Conservation (phyloP, 2,797 vertebrate genomes). For the Babyrousa celebensis region DNA sequence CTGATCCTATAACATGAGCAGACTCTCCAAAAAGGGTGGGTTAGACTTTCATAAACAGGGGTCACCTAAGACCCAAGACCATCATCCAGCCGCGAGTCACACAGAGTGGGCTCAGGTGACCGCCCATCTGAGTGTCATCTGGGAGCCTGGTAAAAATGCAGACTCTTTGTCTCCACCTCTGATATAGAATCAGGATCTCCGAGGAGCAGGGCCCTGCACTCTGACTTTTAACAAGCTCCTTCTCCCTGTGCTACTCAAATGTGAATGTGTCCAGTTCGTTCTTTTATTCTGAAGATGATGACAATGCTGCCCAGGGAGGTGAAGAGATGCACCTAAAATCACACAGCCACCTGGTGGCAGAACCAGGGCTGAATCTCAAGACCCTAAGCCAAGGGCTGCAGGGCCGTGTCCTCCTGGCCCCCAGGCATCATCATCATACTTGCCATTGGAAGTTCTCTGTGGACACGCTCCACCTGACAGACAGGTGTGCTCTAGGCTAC, state of each 20-base stretch:
- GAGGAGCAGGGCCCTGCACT: too few relatives aligned
- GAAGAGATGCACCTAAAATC: neutral
- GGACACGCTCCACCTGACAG: neutral
- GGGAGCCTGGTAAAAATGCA: neutral
- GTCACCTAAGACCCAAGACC: neutral
- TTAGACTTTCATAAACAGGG: neutral
- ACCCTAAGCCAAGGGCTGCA: neutral
- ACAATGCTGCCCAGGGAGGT: neutral
- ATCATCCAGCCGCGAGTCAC: neutral
- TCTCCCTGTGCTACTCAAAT: neutral
- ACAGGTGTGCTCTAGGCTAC: neutral
- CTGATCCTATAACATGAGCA: neutral
- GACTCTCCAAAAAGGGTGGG: neutral
- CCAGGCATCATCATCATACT: too few relatives aligned
- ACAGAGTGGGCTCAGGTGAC: neutral
- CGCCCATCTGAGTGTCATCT: too few relatives aligned
- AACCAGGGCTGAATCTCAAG: rapidly evolving
- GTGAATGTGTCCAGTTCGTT: neutral
- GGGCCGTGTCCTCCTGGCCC: neutral
- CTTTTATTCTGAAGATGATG: neutral
- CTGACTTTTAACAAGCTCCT: neutral
- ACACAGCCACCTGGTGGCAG: neutral
- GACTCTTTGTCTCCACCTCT: neutral
- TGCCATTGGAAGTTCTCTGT: neutral
- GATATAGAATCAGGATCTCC: neutral